phyloP scores from a whole-genome alignment of 2,797 vertebrate genomes.

The Limnodromus scolopaceus region DNA sequence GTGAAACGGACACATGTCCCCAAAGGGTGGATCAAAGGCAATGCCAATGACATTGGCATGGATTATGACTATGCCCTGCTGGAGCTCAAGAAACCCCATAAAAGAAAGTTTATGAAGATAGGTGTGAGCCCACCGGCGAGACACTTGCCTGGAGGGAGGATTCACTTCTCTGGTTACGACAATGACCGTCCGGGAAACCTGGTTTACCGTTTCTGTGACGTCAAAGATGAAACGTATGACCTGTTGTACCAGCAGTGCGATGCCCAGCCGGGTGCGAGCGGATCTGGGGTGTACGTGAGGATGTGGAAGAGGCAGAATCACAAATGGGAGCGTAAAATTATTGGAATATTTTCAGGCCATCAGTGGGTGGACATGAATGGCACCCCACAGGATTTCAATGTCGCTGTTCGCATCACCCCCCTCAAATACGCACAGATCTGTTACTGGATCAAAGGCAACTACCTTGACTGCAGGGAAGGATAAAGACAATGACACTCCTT shows the following conservation, averaged over 20 bases:
- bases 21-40: constrained; percentile 98
- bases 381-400: constrained; percentile 92
- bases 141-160: constrained; percentile 87
- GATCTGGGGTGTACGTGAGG: constrained; percentile 95
- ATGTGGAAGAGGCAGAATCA: constrained; percentile 91
- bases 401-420: constrained; percentile 95
- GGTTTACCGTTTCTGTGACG: constrained; percentile 95
- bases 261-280: constrained; percentile 94
- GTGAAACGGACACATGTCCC: constrained; percentile 96
- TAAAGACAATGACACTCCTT: constrained; percentile 66
- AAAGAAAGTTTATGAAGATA: constrained; percentile 94
- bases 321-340: constrained; percentile 96
- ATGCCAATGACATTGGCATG: constrained; percentile 96
- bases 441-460: constrained; percentile 99
- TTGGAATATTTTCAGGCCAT: constrained; percentile 97
- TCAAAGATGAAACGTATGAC: constrained; percentile 92
- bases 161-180: constrained; percentile 97
- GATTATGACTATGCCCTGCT: constrained; percentile 98
- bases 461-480: constrained; percentile 93
- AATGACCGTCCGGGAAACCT: constrained; percentile 91
- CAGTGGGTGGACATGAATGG: constrained; percentile 97
- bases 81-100: constrained; percentile 95
- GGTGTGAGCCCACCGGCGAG: constrained; percentile 90
- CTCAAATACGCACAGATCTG: constrained; percentile 99
- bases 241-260: constrained; percentile 97